Base-by-base conservation (phyloP, 2,888 invertebrate genomes). In the Phorcus lineatus region DNA sequence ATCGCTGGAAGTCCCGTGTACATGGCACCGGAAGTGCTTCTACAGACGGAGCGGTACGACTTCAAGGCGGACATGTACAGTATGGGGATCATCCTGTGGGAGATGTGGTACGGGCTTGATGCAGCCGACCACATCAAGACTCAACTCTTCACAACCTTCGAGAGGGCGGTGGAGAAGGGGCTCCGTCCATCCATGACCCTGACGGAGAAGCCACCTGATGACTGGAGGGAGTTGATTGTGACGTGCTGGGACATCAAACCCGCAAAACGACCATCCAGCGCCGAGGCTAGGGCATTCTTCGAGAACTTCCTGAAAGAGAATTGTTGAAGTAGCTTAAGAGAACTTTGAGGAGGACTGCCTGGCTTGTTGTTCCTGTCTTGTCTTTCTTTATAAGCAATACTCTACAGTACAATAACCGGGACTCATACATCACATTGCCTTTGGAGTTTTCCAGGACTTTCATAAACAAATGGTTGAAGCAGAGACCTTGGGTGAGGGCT, bases 1-100 rank as follows among this genome's bases (percentile, higher is more conserved):
- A 83, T 85, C 16, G 88, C 88, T 6, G 91, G 90, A 4, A 88
- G 89, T 17, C 89, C 89, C 1, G 88, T 88, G 7, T 91, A 91
- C 84, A 88, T 90, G 88, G 90, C 90, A n/a, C 91, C 91, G 4
- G 90, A 91, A 80, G 88, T 91, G 28, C 86, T 91, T 7, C 82
- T 87, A 17, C 86, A 87, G 66, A 84, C 80, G 70, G 85, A 85
- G 13, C 81, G 82, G n/a, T 90, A 90, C 74, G 87, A 85, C 47
- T 82, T 82, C 36, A 82, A 85, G 53, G 88, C 89, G 3, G 91
- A 91, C 67, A 87, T 91, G 24, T 91, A 87, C 85, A 82, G 88
- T 74, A 62, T 90, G 66, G 86, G 84, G 1, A 84, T 89, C 47
- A 84, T 90, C 19, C 78, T 89, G 52, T 90, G 90, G 90, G 90